A percentile compares a stretch with the other conserved stretches of the same genome.
Evolutionary conservation across 2,113 vertebrate genomes (phyloP).

Genomic region (Pterocles gutturalis): DNA sequence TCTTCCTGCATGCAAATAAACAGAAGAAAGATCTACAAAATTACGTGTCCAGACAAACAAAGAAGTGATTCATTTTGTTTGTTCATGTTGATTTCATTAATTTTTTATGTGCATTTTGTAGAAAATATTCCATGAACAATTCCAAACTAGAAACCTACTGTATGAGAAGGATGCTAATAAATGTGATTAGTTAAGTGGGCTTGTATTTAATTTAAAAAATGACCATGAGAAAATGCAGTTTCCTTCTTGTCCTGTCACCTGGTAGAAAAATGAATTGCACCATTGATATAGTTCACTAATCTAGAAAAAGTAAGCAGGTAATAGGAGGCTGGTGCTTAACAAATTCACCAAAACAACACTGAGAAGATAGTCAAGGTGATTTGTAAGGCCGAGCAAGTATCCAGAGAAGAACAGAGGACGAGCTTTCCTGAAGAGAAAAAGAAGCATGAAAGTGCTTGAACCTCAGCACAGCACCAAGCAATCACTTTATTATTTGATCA

Average conservation of each 20-base stretch:
- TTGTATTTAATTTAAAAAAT: not conserved
- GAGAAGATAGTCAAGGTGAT: not conserved
- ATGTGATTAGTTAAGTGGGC: not conserved
- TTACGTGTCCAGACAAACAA: not conserved
- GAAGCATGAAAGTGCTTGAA: not conserved
- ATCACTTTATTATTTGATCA: not conserved
- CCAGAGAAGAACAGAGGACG: not conserved
- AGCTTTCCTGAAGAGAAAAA: not conserved
- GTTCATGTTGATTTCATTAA: not conserved
- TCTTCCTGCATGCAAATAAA: not conserved
- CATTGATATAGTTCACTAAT: not conserved
- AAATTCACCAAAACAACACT: not conserved
- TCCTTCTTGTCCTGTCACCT: not conserved
- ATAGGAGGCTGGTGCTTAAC: not conserved
- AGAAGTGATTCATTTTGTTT: not conserved
- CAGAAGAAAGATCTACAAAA: not conserved
- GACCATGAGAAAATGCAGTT: not conserved
- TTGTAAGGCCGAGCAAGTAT: not conserved
- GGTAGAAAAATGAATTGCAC: not conserved
- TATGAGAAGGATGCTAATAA: not conserved
- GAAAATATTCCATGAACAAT: not conserved
- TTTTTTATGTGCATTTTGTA: not conserved
- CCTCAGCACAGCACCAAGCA: not conserved
- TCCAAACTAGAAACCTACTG: not conserved
- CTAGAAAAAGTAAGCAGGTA: not conserved